Evolutionary conservation across 2,113 vertebrate species (phyloP).

Genomic region (Menidia beryllina): DNA sequence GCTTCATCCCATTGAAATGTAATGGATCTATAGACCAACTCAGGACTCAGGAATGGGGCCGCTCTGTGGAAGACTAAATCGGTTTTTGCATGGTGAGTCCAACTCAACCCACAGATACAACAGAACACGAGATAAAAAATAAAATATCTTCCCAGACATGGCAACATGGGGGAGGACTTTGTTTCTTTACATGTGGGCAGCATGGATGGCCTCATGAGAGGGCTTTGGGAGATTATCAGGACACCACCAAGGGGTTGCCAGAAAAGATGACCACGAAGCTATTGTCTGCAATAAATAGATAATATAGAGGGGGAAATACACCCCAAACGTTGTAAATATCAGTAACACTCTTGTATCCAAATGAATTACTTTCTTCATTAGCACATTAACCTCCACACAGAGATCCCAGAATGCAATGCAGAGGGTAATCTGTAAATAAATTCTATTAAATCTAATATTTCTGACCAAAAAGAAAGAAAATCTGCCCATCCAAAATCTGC

Average conservation of each 20-base stretch:
- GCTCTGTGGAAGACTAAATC: not conserved
- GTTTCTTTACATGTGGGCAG: not conserved
- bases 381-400: too few species aligned
- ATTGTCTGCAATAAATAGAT: not conserved
- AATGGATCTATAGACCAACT: not conserved
- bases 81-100: not conserved
- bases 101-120: not conserved
- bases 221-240: not conserved
- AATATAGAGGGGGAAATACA: not conserved
- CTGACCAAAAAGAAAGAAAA: not conserved
- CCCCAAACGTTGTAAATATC: not conserved
- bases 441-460: not conserved
- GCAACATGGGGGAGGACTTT: too few species aligned
- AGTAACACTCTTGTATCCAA: too few species aligned
- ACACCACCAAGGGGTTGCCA: conserved; percentile 2
- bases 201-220: not conserved
- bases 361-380: too few species aligned
- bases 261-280: not conserved
- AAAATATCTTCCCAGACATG: not conserved
- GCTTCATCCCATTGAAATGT: not conserved
- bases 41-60: not conserved
- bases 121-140: not conserved
- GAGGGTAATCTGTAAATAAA: not conserved
- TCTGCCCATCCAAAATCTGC: not conserved
- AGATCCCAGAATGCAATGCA: too few species aligned